Conservation (phyloP, 2,797 vertebrate genomes). For the Malacoctenus gilli region DNA sequence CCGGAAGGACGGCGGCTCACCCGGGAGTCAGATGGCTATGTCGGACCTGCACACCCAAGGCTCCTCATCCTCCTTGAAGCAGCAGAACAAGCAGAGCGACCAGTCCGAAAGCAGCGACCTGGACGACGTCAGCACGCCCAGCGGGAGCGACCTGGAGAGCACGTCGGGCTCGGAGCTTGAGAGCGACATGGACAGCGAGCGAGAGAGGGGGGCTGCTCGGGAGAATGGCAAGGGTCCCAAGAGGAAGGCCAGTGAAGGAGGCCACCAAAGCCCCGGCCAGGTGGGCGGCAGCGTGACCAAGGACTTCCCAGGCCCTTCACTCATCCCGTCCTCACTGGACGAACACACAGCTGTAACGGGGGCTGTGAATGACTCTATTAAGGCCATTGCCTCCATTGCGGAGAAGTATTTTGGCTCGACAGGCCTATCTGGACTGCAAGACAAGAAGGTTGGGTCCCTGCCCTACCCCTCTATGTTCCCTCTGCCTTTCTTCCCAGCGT, state of each 20-base stretch:
- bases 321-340: conserved; percentile 92
- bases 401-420: conserved; percentile 99
- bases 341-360: conserved; percentile 97
- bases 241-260: conserved; percentile 86
- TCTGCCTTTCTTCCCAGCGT: conserved; percentile 97
- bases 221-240: conserved; percentile 95
- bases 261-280: conserved; percentile 83
- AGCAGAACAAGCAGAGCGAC: conserved; percentile 93
- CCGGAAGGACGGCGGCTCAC: conserved; percentile 85
- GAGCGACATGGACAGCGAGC: conserved; percentile 97
- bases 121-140: conserved; percentile 96
- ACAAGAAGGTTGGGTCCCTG: conserved; percentile 95
- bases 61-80: conserved; percentile 84
- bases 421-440: conserved; percentile 94
- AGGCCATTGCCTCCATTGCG: conserved; percentile 99
- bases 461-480: conserved; percentile 99
- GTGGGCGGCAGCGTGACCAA: conserved; percentile 87
- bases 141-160: conserved; percentile 97
- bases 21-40: conserved; percentile 84
- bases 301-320: conserved; percentile 90
- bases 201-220: conserved; percentile 90
- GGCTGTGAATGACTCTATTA: conserved; percentile 99
- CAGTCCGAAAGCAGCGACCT: conserved; percentile 98
- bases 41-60: conserved; percentile 85
- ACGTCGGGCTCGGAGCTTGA: conserved; percentile 99